Percentiles rank a stretch among this genome's conserved stretches.
These are phyloP conservation scores for Pyrrhura leucotis DNA, from an alignment of 2,797 vertebrate species.

Conservation along the genomic window DNA sequence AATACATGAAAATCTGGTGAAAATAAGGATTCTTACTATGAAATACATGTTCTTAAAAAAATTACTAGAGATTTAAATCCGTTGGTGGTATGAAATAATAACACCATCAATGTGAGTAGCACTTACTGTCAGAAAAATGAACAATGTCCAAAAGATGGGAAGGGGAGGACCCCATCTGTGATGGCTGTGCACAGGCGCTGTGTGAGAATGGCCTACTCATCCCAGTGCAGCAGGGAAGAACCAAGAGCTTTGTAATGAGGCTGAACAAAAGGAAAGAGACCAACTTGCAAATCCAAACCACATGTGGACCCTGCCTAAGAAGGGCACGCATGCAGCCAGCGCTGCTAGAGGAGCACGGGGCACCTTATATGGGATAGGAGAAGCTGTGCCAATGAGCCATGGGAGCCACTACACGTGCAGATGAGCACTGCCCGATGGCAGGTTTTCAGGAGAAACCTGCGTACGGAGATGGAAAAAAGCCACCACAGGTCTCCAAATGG, in stretches of 20 bases:
- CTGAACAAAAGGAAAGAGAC: neutral
- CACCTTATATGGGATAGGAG: neutral
- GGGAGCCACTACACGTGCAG: rapidly evolving
- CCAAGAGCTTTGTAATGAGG: neutral
- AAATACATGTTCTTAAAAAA: neutral
- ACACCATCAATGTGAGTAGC: neutral
- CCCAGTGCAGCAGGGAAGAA: neutral
- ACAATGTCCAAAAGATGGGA: neutral
- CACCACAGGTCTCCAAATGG: rapidly evolving
- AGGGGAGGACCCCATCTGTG: neutral
- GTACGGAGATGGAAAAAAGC: neutral
- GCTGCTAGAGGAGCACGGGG: rapidly evolving
- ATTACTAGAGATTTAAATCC: neutral
- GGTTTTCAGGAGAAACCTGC: neutral
- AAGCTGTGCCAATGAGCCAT: rapidly evolving
- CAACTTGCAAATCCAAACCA: neutral
- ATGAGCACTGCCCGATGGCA: rapidly evolving
- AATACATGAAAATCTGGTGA: neutral
- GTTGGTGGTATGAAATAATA: neutral
- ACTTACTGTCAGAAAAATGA: neutral
- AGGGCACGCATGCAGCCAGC: rapidly evolving
- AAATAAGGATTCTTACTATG: neutral
- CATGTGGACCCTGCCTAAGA: rapidly evolving
- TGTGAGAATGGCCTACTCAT: rapidly evolving
- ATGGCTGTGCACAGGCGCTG: neutral